A percentile compares a stretch with the other conserved stretches of the same genome.
Evolutionary conservation across 2,113 vertebrate genomes (phyloP).

Genomic region (Synodontis membranacea): DNA sequence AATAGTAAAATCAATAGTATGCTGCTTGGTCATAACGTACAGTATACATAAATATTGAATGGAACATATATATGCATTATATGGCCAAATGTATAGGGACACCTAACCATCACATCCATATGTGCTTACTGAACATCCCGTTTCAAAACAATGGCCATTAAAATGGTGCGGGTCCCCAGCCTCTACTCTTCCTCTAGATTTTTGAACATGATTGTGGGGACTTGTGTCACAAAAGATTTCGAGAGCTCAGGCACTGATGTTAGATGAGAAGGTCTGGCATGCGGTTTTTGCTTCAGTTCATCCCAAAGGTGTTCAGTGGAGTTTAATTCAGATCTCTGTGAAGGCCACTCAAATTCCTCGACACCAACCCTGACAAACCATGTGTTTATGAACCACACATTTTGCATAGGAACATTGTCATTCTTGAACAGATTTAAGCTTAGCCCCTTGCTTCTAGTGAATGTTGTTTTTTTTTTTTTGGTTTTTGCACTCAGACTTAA

Average conservation of each 20-base stretch:
- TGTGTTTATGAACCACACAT: background rate
- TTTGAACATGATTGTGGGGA: background rate
- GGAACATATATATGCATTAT: background rate
- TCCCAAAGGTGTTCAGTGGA: background rate
- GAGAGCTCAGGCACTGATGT: background rate
- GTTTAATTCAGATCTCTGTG: background rate
- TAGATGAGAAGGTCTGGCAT: background rate
- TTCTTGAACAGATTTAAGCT: background rate
- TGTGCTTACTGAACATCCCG: background rate
- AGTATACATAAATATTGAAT: too few species aligned
- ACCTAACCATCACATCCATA: background rate
- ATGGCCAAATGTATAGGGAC: background rate
- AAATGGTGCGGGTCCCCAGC: background rate
- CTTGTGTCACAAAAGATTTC: background rate
- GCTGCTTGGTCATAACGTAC: background rate
- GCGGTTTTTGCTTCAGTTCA: background rate
- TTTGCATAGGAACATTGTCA: background rate
- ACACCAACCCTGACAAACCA: background rate
- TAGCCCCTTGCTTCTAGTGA: background rate
- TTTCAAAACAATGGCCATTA: background rate
- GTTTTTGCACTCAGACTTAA: conserved; percentile 8
- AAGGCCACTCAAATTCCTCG: background rate
- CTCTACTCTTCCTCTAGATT: background rate
- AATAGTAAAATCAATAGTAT: background rate
- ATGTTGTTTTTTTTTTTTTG: background rate